Evolutionary conservation across 2,888 invertebrate genomes (phyloP).

Genomic region (Pelosia muscerda): DNA sequence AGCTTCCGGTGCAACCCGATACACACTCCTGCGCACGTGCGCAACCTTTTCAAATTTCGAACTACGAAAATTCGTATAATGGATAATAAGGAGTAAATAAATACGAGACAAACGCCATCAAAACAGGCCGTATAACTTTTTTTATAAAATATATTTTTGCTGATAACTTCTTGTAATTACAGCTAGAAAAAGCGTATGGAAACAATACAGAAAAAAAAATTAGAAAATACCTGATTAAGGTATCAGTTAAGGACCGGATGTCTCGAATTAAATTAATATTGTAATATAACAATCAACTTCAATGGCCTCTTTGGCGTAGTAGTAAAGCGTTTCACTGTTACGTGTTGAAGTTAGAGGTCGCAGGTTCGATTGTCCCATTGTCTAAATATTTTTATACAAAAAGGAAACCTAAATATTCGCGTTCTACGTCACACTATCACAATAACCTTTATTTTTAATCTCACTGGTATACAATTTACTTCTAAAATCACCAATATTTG

Average conservation of each 20-base stretch:
- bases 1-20: slow-evolving; percentile 86
- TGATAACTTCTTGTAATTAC: not conserved
- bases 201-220: not conserved
- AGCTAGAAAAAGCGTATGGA: not conserved
- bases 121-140: slow-evolving; percentile 1
- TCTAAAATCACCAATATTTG: slow-evolving; percentile 22
- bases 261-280: too few species aligned
- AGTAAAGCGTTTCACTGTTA: too few species aligned
- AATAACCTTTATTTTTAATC: not conserved
- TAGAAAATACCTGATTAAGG: not conserved
- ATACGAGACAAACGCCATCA: slow-evolving; percentile 16
- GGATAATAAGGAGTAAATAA: slow-evolving; percentile 38
- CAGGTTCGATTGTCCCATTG: not conserved
- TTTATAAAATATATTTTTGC: not conserved
- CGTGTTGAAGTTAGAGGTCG: too few species aligned
- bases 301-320: too few species aligned
- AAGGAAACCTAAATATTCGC: not conserved
- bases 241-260: too few species aligned
- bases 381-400: not conserved
- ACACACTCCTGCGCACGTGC: slow-evolving; percentile 87
- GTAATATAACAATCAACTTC: too few species aligned
- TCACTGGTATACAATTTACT: not conserved
- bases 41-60: slow-evolving; percentile 82
- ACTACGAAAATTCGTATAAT: slow-evolving; percentile 75
- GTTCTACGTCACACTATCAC: not conserved